Base-by-base conservation (phyloP, 2,888 invertebrate species). In the Drosophila mulleri region DNA sequence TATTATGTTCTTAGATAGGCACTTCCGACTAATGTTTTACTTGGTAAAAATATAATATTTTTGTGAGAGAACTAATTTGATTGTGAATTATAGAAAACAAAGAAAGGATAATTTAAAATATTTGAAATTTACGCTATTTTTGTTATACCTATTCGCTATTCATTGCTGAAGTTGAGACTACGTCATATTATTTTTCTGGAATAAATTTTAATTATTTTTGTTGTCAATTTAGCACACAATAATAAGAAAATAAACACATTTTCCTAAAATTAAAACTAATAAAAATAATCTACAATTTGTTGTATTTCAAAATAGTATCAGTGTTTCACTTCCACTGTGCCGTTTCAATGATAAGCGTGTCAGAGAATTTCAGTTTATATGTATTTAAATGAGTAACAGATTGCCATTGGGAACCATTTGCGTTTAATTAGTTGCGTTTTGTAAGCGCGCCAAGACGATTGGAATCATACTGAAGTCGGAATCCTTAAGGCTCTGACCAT, bases 341-440 rank as follows among this genome's bases (percentile, higher is more conserved):
- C 7, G 7, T 29, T 35, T 3, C n/a, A 16, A n/a, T 16, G 39
- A 54, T 54, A 54, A 53, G 39, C 11, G 39, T 4, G 8, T 8
- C 16, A 16, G 2, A 2, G 39, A 7, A 39, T n/a, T 39, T 39
- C 14, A 18, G 4, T 50, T 18, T 18, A 20, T 14, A 35, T 16
- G 32, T 50, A 35, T 18, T 12, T 7, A 7, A 32, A 6, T 18
- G 9, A 26, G 5, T 16, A 47, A n/a, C 16, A n/a, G 5, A 29
- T 29, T 26, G 11, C n/a, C 16, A n/a, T 48, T n/a, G 26, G n/a
- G 9, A 16, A n/a, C 23, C 37, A 37, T 14, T 26, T 20, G 5
- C 12, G 37, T 16, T 12, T 11, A 3, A 3, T 41, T 41, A 68
- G 35, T 50, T 48, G 6, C 18, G n/a, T 48, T 74, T 18, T 39